A percentile compares a stretch with the other conserved stretches of the same genome.
These are phyloP conservation scores for Aethes cnicana DNA, from an alignment of 2,888 invertebrate species.

Conservation along the genomic window DNA sequence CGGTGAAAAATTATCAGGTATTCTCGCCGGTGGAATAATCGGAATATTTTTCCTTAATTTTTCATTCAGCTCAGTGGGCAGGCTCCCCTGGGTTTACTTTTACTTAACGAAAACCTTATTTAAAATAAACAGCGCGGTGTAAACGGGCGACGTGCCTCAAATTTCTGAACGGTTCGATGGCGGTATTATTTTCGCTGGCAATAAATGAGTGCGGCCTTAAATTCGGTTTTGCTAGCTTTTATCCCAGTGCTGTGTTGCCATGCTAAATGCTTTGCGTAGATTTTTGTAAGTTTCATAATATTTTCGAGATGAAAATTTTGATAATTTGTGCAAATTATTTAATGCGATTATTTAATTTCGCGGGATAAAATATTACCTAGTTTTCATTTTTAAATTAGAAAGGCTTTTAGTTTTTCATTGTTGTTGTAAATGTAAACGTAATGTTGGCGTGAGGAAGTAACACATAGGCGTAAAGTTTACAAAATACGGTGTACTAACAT, in stretches of 20 bases:
- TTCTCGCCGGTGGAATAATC: slow-evolving; percentile 48
- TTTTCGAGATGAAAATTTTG: too few species aligned
- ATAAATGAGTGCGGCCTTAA: slow-evolving; percentile 52
- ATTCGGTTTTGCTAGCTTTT: slow-evolving; percentile 28
- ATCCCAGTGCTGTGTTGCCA: slow-evolving; percentile 5
- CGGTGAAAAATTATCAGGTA: slow-evolving; percentile 41
- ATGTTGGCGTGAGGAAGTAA: too few species aligned
- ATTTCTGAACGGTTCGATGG: slow-evolving; percentile 62
- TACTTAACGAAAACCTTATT: slow-evolving; percentile 76
- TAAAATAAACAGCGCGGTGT: slow-evolving; percentile 77
- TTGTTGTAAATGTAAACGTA: too few species aligned
- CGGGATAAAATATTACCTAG: too few species aligned
- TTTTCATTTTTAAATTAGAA: too few species aligned
- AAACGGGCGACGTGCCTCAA: slow-evolving; percentile 72
- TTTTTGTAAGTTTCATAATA: too few species aligned
- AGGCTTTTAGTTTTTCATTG: too few species aligned
- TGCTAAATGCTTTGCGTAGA: too few species aligned
- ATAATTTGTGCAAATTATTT: too few species aligned
- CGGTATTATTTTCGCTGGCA: slow-evolving; percentile 64
- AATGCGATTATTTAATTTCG: too few species aligned
- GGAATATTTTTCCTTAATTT: slow-evolving; percentile 68
- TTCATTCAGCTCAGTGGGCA: slow-evolving; percentile 65
- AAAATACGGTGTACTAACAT: too few species aligned
- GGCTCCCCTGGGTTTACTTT: slow-evolving; percentile 69
- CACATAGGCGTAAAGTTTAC: too few species aligned